Percentiles rank a stretch among this genome's conserved stretches.
phyloP scores from a whole-genome alignment of 2,888 invertebrate genomes.

The Campoplex capitator region DNA sequence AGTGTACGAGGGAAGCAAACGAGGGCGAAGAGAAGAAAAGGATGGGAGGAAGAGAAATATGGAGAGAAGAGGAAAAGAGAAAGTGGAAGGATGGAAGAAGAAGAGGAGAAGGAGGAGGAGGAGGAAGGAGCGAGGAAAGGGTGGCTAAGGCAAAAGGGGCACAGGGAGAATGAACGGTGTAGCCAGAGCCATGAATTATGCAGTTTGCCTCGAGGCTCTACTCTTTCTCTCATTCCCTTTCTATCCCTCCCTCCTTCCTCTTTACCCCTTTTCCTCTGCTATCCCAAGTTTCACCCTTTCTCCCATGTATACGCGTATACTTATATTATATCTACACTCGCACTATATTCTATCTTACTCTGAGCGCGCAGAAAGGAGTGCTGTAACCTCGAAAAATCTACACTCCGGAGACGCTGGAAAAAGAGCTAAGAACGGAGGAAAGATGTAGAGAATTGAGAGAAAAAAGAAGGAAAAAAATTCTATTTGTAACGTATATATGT shows the following conservation, averaged over 20 bases:
- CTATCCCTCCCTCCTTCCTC: conserved; percentile 56
- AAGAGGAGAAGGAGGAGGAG: conserved; percentile 50
- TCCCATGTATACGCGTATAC: conserved; percentile 34
- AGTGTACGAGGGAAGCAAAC: conserved; percentile 50
- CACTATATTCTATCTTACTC: conserved; percentile 51
- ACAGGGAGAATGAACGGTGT: conserved; percentile 70
- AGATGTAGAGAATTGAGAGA: conserved; percentile 40
- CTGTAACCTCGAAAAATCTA: conserved; percentile 45
- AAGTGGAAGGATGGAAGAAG: conserved; percentile 61
- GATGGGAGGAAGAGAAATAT: conserved; percentile 62
- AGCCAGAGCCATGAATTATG: conserved; percentile 83
- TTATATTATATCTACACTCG: conserved; percentile 33
- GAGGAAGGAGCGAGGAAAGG: conserved; percentile 62
- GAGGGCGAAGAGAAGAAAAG: conserved; percentile 44
- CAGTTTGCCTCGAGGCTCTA: conserved; percentile 81
- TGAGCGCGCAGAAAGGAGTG: conserved; percentile 66
- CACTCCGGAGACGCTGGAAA: conserved; percentile 41
- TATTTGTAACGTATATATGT: conserved; percentile 5
- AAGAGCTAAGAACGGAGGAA: conserved; percentile 52
- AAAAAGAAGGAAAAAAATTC: conserved; percentile 11
- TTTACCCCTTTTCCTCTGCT: conserved; percentile 31
- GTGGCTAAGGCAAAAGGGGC: conserved; percentile 64
- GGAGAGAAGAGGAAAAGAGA: conserved; percentile 56
- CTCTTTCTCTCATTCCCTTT: conserved; percentile 57
- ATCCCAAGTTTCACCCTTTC: conserved; percentile 61